Evolutionary conservation across 1,140 invertebrate species (phyloP).

Genomic region (Procambarus virginalis): DNA sequence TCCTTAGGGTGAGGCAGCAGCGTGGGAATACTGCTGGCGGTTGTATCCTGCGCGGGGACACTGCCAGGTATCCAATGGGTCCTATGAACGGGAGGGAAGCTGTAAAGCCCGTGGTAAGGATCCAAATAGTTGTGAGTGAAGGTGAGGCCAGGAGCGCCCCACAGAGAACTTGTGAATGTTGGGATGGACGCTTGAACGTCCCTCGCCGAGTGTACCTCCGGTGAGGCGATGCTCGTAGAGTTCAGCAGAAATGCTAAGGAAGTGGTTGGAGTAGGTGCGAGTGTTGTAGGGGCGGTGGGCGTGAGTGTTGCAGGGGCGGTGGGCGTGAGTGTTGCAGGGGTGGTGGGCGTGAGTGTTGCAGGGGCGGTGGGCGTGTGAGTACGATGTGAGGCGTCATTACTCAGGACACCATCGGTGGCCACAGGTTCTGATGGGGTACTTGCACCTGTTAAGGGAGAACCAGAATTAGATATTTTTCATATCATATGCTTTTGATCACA

Average conservation of each 20-base stretch:
- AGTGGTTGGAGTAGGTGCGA: not conserved
- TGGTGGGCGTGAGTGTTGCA: too few relatives aligned
- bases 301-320: not conserved
- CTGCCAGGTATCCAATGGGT: too few relatives aligned
- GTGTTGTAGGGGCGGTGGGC: not conserved
- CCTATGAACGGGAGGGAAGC: too few relatives aligned
- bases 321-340: not conserved
- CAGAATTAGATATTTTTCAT: too few relatives aligned
- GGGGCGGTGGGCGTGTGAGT: not conserved
- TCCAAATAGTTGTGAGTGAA: not conserved
- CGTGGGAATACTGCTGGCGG: not conserved
- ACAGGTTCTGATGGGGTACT: too few relatives aligned
- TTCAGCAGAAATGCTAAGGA: not conserved
- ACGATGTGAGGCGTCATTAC: too few relatives aligned
- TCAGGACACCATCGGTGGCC: too few relatives aligned
- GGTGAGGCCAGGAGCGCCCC: not conserved
- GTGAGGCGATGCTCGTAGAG: not conserved
- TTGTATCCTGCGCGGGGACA: too few relatives aligned
- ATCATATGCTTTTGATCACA: too few relatives aligned
- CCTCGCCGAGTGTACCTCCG: not conserved
- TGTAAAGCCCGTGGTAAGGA: not conserved
- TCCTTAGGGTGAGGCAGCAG: not conserved
- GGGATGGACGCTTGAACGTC: not conserved
- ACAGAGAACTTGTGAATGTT: too few relatives aligned
- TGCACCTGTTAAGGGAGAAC: too few relatives aligned